A percentile compares a stretch with the other conserved stretches of the same genome.
Evolutionary conservation across 2,113 vertebrate genomes (phyloP).

Genomic region (Silurus asotus): DNA sequence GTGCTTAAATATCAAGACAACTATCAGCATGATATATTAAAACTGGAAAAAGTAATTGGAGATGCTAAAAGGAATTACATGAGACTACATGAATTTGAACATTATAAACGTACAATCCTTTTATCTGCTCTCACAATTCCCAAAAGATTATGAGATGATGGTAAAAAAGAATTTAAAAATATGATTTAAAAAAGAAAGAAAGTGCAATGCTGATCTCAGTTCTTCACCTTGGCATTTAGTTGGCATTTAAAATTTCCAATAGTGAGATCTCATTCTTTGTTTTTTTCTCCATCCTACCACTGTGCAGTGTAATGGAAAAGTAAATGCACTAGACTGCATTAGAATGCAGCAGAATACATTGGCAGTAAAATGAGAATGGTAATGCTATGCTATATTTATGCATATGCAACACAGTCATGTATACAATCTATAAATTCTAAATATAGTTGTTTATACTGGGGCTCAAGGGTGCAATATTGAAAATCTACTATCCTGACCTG

Average conservation of each 20-base stretch:
- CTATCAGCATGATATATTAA: background rate
- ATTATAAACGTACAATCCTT: background rate
- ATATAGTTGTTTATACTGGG: background rate
- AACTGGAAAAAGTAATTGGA: background rate
- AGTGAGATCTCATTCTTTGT: background rate
- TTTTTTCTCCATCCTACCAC: background rate
- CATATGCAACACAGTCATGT: background rate
- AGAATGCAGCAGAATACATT: background rate
- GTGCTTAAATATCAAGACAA: background rate
- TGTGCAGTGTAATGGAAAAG: background rate
- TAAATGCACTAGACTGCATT: background rate
- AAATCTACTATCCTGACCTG: background rate
- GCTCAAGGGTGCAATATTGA: background rate
- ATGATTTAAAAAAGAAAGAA: background rate
- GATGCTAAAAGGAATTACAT: background rate
- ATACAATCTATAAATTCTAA: background rate
- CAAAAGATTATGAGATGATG: too few species aligned
- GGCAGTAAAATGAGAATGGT: background rate
- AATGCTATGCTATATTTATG: background rate
- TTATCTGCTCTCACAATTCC: background rate
- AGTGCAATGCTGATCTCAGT: background rate
- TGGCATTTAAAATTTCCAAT: conserved; percentile 5
- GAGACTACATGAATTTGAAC: background rate
- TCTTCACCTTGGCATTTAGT: conserved; percentile 6
- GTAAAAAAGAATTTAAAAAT: background rate